These are phyloP conservation scores for Rutilus rutilus DNA, from an alignment of 2,113 vertebrate species.

Conservation along the genomic window DNA sequence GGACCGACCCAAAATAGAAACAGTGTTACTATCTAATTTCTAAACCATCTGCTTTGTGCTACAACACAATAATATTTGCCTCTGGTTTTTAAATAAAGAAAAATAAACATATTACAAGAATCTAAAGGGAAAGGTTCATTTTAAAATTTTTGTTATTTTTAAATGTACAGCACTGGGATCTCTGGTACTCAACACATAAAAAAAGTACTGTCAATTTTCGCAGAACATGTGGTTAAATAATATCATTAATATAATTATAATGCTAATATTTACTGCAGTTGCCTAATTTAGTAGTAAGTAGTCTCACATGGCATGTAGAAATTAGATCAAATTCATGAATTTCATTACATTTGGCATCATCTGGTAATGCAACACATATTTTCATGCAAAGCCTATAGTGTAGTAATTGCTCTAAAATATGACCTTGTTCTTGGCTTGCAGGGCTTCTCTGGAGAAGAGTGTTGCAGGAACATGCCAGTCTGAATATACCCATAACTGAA, in stretches of 20 bases:
- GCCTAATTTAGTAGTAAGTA: neutral
- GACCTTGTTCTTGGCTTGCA: constrained; percentile 56
- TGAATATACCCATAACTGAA: constrained; percentile 27
- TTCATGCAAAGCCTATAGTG: constrained; percentile 54
- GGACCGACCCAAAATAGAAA: too few species aligned
- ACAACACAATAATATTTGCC: too few species aligned
- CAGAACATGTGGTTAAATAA: neutral
- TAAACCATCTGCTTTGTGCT: neutral
- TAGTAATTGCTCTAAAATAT: constrained; percentile 52
- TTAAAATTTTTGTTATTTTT: neutral
- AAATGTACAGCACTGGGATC: neutral
- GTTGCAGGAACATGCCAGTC: constrained; percentile 26
- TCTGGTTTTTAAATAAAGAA: too few species aligned
- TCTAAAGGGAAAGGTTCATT: neutral
- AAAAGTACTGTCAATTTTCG: neutral
- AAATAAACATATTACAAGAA: neutral
- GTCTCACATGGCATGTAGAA: constrained; percentile 8
- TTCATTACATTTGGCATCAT: constrained; percentile 53
- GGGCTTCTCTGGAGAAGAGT: constrained; percentile 53
- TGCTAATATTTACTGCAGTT: neutral
- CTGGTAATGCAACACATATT: constrained; percentile 53
- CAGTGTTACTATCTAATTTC: neutral
- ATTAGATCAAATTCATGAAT: constrained; percentile 39
- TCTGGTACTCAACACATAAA: neutral
- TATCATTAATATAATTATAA: neutral